Conservation (phyloP, 2,888 invertebrate genomes). For the Aproaerema taeniolella region DNA sequence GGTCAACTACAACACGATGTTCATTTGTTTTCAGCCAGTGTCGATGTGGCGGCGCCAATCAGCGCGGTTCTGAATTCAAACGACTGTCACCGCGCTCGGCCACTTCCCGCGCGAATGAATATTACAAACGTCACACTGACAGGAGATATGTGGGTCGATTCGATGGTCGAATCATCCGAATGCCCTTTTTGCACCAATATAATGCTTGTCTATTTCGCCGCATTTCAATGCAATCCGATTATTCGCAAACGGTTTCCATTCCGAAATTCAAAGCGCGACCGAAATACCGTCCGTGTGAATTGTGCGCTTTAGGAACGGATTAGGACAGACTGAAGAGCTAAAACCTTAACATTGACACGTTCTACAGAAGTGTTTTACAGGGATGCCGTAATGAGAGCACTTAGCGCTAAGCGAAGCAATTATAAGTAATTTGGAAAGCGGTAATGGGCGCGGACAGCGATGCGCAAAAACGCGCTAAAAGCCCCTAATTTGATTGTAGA, state of each 20-base stretch:
- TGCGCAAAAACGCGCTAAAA: slow-evolving; percentile 77
- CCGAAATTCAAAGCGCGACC: slow-evolving; percentile 3
- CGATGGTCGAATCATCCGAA: no score
- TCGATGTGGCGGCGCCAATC: slow-evolving; percentile 32
- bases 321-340: slow-evolving; percentile 36
- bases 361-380: slow-evolving; percentile 51
- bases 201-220: slow-evolving; percentile 40
- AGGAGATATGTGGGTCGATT: slow-evolving; percentile 59
- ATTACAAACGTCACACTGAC: slow-evolving; percentile 69
- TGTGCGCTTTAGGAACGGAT: slow-evolving; percentile 32
- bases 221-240: slow-evolving; percentile 25
- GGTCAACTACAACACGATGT: slow-evolving; percentile 44
- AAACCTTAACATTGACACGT: slow-evolving; percentile 51
- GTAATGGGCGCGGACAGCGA: slow-evolving; percentile 74
- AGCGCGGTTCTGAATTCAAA: slow-evolving; percentile 30
- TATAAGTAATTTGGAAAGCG: slow-evolving; percentile 72
- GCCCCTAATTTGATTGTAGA: slow-evolving; percentile 74
- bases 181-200: slow-evolving; percentile 58
- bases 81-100: slow-evolving; percentile 55
- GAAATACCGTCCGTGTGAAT: no score
- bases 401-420: slow-evolving; percentile 76
- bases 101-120: slow-evolving; percentile 73
- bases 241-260: slow-evolving; percentile 14
- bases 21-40: slow-evolving; percentile 48
- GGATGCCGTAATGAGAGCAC: slow-evolving; percentile 70